These are phyloP conservation scores for Tamandua tetradactyla DNA, from an alignment of 2,797 vertebrate species.

Conservation along the genomic window DNA sequence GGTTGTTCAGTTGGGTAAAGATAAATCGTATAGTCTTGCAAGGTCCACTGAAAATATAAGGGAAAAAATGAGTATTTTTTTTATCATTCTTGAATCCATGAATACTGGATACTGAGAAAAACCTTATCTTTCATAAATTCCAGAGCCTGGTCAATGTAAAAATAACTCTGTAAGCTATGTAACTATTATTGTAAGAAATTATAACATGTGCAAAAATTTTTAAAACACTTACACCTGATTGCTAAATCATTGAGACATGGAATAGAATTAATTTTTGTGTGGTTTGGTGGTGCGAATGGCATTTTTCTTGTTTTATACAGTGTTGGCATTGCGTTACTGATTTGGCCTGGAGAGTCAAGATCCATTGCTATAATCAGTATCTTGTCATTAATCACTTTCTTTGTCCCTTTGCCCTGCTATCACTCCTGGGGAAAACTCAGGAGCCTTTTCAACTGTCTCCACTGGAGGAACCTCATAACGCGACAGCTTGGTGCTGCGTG, in stretches of 20 bases:
- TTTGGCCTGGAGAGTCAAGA: not conserved
- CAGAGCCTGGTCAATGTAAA: conserved; percentile 11
- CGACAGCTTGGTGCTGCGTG: not conserved
- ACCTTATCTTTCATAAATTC: not conserved
- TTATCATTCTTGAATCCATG: not conserved
- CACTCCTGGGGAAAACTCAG: not conserved
- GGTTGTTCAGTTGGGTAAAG: conserved; percentile 67
- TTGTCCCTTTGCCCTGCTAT: not conserved
- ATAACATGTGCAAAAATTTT: not conserved
- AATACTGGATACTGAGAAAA: conserved; percentile 32
- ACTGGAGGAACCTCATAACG: not conserved
- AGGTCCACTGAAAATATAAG: conserved; percentile 35
- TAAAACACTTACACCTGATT: not conserved
- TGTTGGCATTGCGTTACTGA: not conserved
- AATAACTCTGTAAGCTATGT: not conserved
- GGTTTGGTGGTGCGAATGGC: not conserved
- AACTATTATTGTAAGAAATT: not conserved
- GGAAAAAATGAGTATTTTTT: not conserved
- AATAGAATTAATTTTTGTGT: conserved; percentile 34
- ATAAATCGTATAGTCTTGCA: conserved; percentile 70
- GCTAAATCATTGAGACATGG: not conserved
- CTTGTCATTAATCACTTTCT: not conserved
- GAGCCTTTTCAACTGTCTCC: not conserved
- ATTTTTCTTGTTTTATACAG: not conserved
- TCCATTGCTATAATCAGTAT: conserved; percentile 18